Conservation (phyloP, 2,888 invertebrate genomes). For the Villa cingulata region DNA sequence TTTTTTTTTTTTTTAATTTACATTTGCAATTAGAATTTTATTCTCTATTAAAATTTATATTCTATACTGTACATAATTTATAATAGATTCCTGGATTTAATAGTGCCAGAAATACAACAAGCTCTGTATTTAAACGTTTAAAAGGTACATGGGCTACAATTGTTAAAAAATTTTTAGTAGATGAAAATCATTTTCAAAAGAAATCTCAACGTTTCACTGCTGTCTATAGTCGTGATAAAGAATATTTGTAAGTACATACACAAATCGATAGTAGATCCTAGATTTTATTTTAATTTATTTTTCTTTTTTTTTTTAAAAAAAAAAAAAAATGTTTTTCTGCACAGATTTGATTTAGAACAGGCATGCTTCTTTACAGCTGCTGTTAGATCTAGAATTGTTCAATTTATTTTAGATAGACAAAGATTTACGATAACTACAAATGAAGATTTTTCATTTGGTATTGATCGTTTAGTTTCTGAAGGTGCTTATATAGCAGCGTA, state of each 20-base stretch:
- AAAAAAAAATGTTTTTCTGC: no score
- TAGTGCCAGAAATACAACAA: constrained; percentile 44
- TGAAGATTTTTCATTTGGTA: constrained; percentile 71
- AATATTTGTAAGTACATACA: constrained; percentile 63
- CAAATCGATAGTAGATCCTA: no score
- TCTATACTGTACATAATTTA: no score
- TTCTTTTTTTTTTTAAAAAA: constrained; percentile 19
- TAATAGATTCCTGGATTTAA: constrained; percentile 40
- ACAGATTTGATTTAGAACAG: constrained; percentile 71
- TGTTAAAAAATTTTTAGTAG: constrained; percentile 40
- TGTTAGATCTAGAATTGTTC: constrained; percentile 75
- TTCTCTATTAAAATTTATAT: no score
- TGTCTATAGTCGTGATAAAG: constrained; percentile 79
- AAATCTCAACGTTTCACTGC: constrained; percentile 71
- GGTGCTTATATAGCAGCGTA: constrained; percentile 67
- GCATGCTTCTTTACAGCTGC: constrained; percentile 78
- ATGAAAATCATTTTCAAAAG: constrained; percentile 59
- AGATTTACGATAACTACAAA: constrained; percentile 51
- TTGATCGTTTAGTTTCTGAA: constrained; percentile 58
- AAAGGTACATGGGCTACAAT: constrained; percentile 26
- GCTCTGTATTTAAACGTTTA: constrained; percentile 26
- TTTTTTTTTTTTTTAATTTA: no score
- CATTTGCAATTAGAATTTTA: no score
- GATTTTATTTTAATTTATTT: constrained; percentile 30
- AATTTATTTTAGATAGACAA: constrained; percentile 82